These are phyloP conservation scores for Leiothrix lutea DNA, from an alignment of 2,113 vertebrate species.

Conservation along the genomic window DNA sequence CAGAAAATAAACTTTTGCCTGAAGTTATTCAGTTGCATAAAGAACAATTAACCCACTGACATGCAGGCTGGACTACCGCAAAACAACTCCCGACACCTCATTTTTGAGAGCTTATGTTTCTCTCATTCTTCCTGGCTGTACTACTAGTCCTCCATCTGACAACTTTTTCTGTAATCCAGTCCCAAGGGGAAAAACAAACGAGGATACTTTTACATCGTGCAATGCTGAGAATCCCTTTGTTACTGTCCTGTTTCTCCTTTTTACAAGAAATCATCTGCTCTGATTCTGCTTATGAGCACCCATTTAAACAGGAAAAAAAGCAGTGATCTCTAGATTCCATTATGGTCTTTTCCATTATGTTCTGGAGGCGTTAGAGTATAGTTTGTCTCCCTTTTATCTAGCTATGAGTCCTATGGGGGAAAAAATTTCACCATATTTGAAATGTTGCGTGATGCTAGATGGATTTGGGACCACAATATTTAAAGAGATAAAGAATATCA, in stretches of 20 bases:
- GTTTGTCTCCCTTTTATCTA: neutral
- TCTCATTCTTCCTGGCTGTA: neutral
- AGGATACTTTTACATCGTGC: neutral
- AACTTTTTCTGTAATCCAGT: neutral
- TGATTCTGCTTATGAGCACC: neutral
- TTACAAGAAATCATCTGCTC: neutral
- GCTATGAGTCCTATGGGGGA: rapidly evolving
- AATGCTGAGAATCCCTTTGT: neutral
- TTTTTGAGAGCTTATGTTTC: neutral
- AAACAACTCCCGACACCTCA: neutral
- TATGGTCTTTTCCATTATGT: neutral
- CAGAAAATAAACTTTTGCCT: neutral
- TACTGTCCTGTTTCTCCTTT: neutral
- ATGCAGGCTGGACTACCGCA: neutral
- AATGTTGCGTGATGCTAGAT: neutral
- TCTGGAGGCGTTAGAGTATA: neutral
- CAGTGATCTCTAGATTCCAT: neutral
- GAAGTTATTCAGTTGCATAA: neutral
- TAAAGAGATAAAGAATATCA: neutral
- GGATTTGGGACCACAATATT: neutral
- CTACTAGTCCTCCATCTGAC: neutral
- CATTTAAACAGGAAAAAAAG: neutral
- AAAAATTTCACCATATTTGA: neutral
- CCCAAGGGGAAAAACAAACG: neutral
- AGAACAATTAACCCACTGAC: neutral